Conservation (phyloP, 2,888 invertebrate genomes). For the Phragmatobia fuliginosa region DNA sequence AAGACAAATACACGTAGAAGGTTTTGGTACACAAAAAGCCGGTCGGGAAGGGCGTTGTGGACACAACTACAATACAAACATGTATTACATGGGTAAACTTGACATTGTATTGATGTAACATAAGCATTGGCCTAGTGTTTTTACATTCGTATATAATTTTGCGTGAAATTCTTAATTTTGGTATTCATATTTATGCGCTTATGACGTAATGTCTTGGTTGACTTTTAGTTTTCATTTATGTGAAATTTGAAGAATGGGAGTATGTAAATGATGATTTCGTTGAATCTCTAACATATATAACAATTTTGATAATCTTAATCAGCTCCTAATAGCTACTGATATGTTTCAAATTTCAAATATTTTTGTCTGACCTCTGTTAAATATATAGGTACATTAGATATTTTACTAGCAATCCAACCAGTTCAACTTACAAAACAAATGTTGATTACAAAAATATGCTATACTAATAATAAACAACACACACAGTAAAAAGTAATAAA, state of each 20-base stretch:
- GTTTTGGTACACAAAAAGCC: slow-evolving; percentile 65
- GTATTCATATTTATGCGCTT: background rate
- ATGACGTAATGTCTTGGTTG: background rate
- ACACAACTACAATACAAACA: slow-evolving; percentile 61
- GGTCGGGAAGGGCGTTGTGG: slow-evolving; percentile 64
- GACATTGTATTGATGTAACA: slow-evolving; percentile 61
- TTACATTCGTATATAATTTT: slow-evolving; percentile 8
- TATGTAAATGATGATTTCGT: background rate
- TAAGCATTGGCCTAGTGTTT: slow-evolving; percentile 30
- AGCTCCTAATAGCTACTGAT: background rate
- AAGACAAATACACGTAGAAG: slow-evolving; percentile 67
- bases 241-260: slow-evolving; percentile 5
- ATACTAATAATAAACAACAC: background rate
- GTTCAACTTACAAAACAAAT: background rate
- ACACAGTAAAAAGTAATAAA: background rate
- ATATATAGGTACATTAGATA: background rate
- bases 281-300: background rate
- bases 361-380: background rate
- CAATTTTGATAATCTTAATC: background rate
- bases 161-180: slow-evolving; percentile 27
- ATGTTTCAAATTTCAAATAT: background rate
- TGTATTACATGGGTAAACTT: slow-evolving; percentile 61
- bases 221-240: background rate
- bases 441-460: background rate
- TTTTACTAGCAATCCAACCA: background rate